Evolutionary conservation across 2,888 invertebrate species (phyloP).

Genomic region (Axea sp.): DNA sequence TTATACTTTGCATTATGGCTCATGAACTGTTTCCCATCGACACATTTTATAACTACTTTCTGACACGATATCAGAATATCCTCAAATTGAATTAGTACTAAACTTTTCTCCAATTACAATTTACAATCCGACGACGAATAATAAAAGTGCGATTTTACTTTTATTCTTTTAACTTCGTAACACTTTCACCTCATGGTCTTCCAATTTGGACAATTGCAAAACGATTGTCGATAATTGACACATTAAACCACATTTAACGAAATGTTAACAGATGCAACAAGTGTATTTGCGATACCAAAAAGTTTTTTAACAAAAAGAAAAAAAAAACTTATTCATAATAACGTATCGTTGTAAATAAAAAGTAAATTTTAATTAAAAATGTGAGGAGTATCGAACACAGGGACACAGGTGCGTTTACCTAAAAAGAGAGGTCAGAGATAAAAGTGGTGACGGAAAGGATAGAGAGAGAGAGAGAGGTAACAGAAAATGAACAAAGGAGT

Average conservation of each 20-base stretch:
- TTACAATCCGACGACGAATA: not conserved
- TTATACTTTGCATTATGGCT: no score
- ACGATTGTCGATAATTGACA: constrained; percentile 23
- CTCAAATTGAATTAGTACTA: no score
- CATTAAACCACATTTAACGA: constrained; percentile 16
- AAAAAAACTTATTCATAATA: no score
- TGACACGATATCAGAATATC: no score
- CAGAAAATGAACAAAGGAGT: constrained; percentile 55
- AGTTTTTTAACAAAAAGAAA: no score
- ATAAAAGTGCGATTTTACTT: constrained; percentile 20
- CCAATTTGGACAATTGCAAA: constrained; percentile 13
- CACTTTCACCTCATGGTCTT: constrained; percentile 28
- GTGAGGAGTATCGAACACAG: not conserved
- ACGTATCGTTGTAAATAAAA: no score
- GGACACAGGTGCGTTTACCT: constrained; percentile 56
- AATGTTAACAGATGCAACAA: constrained; percentile 18
- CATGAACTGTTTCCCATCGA: no score
- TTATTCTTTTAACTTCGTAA: constrained; percentile 9
- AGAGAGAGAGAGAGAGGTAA: constrained; percentile 42
- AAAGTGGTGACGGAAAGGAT: constrained; percentile 33
- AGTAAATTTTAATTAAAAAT: constrained; percentile 21
- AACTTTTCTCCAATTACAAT: not conserved
- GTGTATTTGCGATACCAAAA: constrained; percentile 22
- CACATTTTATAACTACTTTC: no score
- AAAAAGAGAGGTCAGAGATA: constrained; percentile 46